A percentile compares a stretch with the other conserved stretches of the same genome.
These are phyloP conservation scores for Echiichthys vipera DNA, from an alignment of 2,797 vertebrate genomes.

Conservation along the genomic window DNA sequence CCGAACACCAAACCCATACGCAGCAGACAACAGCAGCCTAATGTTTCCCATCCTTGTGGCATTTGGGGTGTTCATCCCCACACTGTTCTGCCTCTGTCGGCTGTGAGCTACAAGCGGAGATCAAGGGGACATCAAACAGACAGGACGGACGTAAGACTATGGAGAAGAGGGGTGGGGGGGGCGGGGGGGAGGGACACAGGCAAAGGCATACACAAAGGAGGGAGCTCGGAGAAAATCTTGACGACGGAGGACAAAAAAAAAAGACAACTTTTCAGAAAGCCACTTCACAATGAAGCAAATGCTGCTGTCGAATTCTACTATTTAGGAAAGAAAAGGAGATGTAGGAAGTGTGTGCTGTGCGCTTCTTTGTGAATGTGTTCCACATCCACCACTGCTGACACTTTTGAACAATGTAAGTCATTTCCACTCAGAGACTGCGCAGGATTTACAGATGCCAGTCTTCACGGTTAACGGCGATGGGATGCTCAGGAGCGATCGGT, in stretches of 20 bases:
- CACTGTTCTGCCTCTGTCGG: conserved; percentile 99
- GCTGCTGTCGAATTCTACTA: conserved; percentile 40
- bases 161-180: conserved; percentile 21
- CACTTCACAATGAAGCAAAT: conserved; percentile 39
- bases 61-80: conserved; percentile 99
- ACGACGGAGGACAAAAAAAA: conserved; percentile 53
- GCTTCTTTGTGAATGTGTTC: conserved; percentile 69
- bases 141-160: conserved; percentile 63
- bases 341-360: conserved; percentile 51
- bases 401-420: conserved; percentile 65
- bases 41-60: conserved; percentile 99
- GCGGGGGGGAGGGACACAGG: conserved; percentile 48
- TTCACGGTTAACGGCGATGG: conserved; percentile 44
- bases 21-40: conserved; percentile 99
- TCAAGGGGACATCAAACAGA: conserved; percentile 58
- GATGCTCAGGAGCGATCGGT: conserved; percentile 54
- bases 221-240: conserved; percentile 41
- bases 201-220: conserved; percentile 53
- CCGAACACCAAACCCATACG: conserved; percentile 96
- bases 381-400: conserved; percentile 69
- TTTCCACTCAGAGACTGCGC: conserved; percentile 57
- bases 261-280: conserved; percentile 61
- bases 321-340: conserved; percentile 23
- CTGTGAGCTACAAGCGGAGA: conserved; percentile 88
- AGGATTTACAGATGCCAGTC: conserved; percentile 56